Evolutionary conservation across 1,140 invertebrate genomes (phyloP).

Genomic region (Drosophila tristis): DNA sequence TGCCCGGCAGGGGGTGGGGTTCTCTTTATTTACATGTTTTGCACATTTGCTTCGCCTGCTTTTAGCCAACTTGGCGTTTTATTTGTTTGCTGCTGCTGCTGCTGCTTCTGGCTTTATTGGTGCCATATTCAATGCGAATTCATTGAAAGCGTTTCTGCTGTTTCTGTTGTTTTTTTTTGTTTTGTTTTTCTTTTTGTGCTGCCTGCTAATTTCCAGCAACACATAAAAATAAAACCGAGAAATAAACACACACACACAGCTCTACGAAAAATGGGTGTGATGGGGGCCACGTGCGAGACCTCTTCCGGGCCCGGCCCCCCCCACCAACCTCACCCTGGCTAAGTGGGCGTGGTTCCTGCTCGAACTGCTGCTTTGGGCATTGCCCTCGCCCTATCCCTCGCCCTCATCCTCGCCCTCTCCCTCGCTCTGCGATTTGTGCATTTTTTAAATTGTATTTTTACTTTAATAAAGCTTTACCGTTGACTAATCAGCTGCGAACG

Average conservation of each 20-base stretch:
- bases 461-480: slow-evolving; percentile 62
- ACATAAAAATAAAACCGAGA: slow-evolving; percentile 40
- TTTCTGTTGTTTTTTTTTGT: slow-evolving; percentile 17
- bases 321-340: not conserved
- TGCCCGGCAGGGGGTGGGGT: slow-evolving; percentile 1
- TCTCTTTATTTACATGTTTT: slow-evolving; percentile 66
- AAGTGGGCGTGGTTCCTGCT: slow-evolving; percentile 15
- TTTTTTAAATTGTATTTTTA: slow-evolving; percentile 46
- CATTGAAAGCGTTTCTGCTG: slow-evolving; percentile 45
- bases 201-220: slow-evolving; percentile 63
- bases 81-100: slow-evolving; percentile 39
- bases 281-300: slow-evolving; percentile 59
- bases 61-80: slow-evolving; percentile 56
- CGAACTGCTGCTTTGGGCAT: slow-evolving; percentile 12
- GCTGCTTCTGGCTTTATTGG: slow-evolving; percentile 50
- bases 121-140: slow-evolving; percentile 67
- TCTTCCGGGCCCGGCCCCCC: not conserved
- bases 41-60: slow-evolving; percentile 59
- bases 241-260: slow-evolving; percentile 53
- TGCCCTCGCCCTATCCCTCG: slow-evolving; percentile 19
- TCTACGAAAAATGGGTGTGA: slow-evolving; percentile 70
- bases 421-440: slow-evolving; percentile 6
- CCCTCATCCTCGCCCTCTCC: slow-evolving; percentile 4
- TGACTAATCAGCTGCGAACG: slow-evolving; percentile 61
- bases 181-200: slow-evolving; percentile 46